Percentiles rank a stretch among this genome's conserved stretches.
Conservation (phyloP, 2,797 vertebrate species). For the Microchirus variegatus region DNA sequence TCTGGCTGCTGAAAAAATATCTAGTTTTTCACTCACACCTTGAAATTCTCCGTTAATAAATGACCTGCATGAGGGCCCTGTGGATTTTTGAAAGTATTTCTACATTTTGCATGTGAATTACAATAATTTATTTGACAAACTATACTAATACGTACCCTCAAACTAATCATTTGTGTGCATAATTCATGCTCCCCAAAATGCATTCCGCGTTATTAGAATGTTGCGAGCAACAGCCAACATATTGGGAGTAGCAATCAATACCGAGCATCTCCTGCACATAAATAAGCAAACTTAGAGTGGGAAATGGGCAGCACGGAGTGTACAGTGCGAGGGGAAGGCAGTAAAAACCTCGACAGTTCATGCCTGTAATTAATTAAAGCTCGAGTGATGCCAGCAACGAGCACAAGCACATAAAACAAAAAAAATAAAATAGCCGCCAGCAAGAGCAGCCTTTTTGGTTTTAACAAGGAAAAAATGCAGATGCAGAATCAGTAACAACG, state of each 20-base stretch:
- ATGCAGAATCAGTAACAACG: background rate
- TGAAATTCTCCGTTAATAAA: background rate
- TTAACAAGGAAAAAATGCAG: constrained; percentile 2
- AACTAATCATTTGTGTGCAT: background rate
- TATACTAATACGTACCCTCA: background rate
- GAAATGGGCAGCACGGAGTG: constrained; percentile 2
- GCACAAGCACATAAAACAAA: constrained; percentile 2
- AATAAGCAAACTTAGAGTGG: constrained; percentile 23
- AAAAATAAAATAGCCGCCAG: constrained; percentile 16
- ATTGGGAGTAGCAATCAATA: constrained; percentile 27
- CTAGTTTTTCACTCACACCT: background rate
- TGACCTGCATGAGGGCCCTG: background rate
- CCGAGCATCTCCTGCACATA: background rate
- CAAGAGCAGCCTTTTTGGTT: constrained; percentile 9
- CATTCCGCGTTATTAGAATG: constrained; percentile 3
- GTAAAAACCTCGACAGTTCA: constrained; percentile 19
- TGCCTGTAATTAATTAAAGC: constrained; percentile 14
- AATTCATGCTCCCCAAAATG: constrained; percentile 8
- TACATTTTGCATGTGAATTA: constrained; percentile 11
- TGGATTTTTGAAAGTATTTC: background rate
- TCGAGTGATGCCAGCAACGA: constrained; percentile 15
- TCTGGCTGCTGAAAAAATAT: background rate
- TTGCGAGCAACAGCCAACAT: constrained; percentile 18
- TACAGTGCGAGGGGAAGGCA: background rate
- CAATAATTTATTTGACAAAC: constrained; percentile 2